Conservation (phyloP, 2,113 vertebrate species). For the Gobius niger region DNA sequence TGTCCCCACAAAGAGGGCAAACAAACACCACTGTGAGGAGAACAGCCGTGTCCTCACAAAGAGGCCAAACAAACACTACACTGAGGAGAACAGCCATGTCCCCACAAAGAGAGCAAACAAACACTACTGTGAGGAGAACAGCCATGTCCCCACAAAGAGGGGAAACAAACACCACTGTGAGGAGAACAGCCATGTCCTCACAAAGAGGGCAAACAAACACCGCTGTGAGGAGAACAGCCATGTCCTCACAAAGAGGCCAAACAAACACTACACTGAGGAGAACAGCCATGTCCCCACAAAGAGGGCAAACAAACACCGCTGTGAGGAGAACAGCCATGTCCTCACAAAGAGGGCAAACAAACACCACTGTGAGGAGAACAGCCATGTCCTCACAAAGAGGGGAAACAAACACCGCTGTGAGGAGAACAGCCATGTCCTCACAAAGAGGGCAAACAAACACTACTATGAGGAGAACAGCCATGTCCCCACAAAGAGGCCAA, state of each 20-base stretch:
- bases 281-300: neutral
- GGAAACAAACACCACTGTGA: conserved; percentile 3
- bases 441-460: neutral
- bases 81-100: conserved; percentile 10
- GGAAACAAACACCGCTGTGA: conserved; percentile 4
- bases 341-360: conserved; percentile 31
- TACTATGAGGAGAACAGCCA: conserved; percentile 10
- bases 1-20: conserved; percentile 7
- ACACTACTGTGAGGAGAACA: conserved; percentile 11
- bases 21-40: conserved; percentile 41
- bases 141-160: neutral
- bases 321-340: conserved; percentile 7
- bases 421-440: neutral
- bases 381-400: neutral
- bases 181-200: neutral
- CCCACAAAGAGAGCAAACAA: neutral
- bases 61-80: conserved; percentile 2
- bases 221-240: conserved; percentile 10
- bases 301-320: neutral
- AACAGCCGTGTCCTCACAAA: neutral
- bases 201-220: neutral
- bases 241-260: neutral
- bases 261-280: conserved; percentile 16
- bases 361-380: conserved; percentile 27
- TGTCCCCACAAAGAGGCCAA: neutral